A percentile compares a stretch with the other conserved stretches of the same genome.
Evolutionary conservation across 2,113 vertebrate genomes (phyloP).

Genomic region (Sminthopsis crassicaudata): DNA sequence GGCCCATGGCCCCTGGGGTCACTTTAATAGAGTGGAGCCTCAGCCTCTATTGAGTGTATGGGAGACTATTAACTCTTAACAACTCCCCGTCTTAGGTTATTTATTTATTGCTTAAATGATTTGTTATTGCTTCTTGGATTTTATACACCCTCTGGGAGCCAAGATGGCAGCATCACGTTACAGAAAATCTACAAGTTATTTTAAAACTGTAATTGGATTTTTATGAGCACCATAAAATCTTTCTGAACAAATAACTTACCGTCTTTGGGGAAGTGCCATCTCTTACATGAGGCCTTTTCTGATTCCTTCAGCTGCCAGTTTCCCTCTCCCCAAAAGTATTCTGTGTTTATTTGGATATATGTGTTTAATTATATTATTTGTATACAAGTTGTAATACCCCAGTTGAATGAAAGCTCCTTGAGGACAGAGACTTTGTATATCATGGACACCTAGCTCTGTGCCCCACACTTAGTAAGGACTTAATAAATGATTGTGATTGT

Average conservation of each 20-base stretch:
- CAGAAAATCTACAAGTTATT: constrained; percentile 88
- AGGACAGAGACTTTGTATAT: neutral
- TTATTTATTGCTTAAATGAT: constrained; percentile 95
- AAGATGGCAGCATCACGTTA: constrained; percentile 86
- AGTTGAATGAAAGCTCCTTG: neutral
- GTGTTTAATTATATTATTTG: neutral
- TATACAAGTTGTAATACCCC: neutral
- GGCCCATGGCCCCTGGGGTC: constrained; percentile 95
- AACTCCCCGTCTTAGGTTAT: constrained; percentile 91
- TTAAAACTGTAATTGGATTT: constrained; percentile 89
- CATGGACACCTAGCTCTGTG: neutral
- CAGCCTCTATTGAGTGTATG: constrained; percentile 97
- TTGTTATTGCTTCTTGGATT: constrained; percentile 91
- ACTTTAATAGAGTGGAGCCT: constrained; percentile 99
- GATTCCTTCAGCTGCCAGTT: neutral
- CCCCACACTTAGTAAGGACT: neutral
- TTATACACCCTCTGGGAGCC: constrained; percentile 89
- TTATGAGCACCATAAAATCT: constrained; percentile 88
- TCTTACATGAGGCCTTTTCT: neutral
- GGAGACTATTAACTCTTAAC: constrained; percentile 99
- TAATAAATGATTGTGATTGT: neutral
- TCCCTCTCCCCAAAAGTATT: neutral
- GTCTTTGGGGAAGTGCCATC: constrained; percentile 84
- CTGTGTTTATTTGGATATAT: neutral
- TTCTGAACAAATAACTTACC: constrained; percentile 89